Evolutionary conservation across 2,113 vertebrate genomes (phyloP).

Genomic region (Mus musculus): GRCm39 chr11:80441501-80442000

Average conservation of each 20-base stretch:
- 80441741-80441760: not conserved
- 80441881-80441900: not conserved
- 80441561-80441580: not conserved
- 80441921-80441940: not conserved
- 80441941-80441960: not conserved
- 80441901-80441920: not conserved
- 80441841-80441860: not conserved
- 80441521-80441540: not conserved
- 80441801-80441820: not conserved
- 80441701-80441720: not conserved
- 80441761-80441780: not conserved
- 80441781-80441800: not conserved
- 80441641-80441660: conserved; percentile 5
- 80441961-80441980: not conserved
- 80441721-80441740: not conserved
- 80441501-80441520: not conserved
- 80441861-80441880: not conserved
- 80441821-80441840: not conserved
- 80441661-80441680: not conserved
- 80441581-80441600: not conserved
- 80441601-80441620: not conserved
- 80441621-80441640: not conserved
- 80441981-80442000: not conserved
- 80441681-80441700: not conserved
- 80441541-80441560: not conserved